Evolutionary conservation across 35 echinoderm and acorn worm species (phyloP).

Genomic region (Apostichopus californicus): DNA sequence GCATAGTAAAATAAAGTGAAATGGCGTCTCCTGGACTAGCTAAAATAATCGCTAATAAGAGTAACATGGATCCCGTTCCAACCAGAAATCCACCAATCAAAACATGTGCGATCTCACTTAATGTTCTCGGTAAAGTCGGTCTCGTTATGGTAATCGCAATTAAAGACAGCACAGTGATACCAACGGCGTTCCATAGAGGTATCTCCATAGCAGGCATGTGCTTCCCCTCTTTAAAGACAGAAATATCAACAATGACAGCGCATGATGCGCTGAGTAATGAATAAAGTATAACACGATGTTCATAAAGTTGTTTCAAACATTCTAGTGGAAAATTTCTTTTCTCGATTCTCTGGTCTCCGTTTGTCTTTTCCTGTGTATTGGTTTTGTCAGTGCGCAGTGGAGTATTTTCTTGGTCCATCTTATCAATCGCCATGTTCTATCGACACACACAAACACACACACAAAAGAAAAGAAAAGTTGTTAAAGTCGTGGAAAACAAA

Average conservation of each 20-base stretch:
- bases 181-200: not conserved
- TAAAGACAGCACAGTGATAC: not conserved
- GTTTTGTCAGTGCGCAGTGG: too few relatives aligned
- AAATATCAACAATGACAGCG: not conserved
- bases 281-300: not conserved
- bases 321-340: not conserved
- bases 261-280: not conserved
- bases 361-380: too few relatives aligned
- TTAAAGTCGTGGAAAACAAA: too few relatives aligned
- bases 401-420: too few relatives aligned
- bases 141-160: not conserved
- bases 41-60: constrained; percentile 11
- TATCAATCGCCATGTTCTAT: too few relatives aligned
- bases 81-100: not conserved
- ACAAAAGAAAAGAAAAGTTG: too few relatives aligned
- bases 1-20: constrained; percentile 9
- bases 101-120: not conserved
- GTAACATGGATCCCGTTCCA: not conserved
- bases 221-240: not conserved
- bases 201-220: not conserved
- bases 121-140: not conserved
- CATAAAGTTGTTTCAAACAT: not conserved
- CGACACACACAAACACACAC: too few relatives aligned
- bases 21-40: constrained; percentile 13
- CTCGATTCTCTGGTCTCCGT: not conserved